phyloP scores from a whole-genome alignment of 1,140 invertebrate species.

The Chionoecetes opilio region DNA sequence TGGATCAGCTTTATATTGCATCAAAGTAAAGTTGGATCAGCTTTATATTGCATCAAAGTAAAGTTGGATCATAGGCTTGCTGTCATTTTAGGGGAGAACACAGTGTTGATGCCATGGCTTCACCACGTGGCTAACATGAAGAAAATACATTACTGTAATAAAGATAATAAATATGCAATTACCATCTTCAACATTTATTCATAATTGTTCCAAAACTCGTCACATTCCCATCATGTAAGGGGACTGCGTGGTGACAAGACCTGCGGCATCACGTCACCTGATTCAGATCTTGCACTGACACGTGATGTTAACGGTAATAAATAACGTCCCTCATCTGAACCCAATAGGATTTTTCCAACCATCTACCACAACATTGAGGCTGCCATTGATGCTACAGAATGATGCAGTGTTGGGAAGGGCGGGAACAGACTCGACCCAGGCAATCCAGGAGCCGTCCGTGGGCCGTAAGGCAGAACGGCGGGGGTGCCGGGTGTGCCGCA shows the following conservation, averaged over 20 bases:
- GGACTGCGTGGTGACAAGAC: constrained; percentile 20
- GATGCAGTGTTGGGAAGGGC: constrained; percentile 42
- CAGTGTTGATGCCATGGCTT: no score
- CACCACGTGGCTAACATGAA: no score
- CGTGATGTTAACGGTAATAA: constrained; percentile 70
- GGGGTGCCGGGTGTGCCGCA: not conserved
- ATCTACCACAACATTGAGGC: constrained; percentile 75
- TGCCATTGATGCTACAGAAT: constrained; percentile 73
- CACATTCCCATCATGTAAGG: constrained; percentile 59
- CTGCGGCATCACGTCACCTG: not conserved
- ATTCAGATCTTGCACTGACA: constrained; percentile 54
- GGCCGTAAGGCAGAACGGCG: not conserved
- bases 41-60: no score
- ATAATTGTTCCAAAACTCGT: constrained; percentile 77
- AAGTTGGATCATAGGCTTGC: no score
- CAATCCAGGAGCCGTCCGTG: not conserved
- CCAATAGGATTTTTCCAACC: constrained; percentile 43
- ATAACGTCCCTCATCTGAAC: constrained; percentile 55
- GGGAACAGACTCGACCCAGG: not conserved
- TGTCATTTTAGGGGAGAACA: no score
- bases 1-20: no score
- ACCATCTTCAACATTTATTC: constrained; percentile 79
- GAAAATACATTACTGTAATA: no score
- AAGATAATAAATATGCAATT: constrained; percentile 16
- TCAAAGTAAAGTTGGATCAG: no score